These are phyloP conservation scores for Podocnemis expansa DNA, from an alignment of 2,113 vertebrate species.

Conservation along the genomic window DNA sequence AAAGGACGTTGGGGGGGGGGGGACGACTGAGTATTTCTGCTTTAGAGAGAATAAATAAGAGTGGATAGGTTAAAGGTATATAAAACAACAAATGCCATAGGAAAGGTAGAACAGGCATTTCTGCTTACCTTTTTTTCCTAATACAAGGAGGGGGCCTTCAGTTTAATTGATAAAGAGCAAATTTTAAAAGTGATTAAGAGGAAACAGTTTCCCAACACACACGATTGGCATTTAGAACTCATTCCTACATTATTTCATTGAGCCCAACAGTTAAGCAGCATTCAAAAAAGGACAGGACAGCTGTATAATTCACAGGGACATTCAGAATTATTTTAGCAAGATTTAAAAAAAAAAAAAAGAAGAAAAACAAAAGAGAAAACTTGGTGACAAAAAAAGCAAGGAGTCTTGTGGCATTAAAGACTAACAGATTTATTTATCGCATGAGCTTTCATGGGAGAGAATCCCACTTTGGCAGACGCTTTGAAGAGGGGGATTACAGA, in stretches of 20 bases:
- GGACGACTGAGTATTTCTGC: too few relatives aligned
- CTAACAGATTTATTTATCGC: too few relatives aligned
- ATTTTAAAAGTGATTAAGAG: not conserved
- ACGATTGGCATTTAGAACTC: not conserved
- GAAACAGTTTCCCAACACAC: not conserved
- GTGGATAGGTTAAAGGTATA: not conserved
- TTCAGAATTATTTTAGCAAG: not conserved
- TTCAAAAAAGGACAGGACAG: not conserved
- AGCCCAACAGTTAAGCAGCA: not conserved
- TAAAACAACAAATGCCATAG: not conserved
- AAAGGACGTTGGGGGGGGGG: not conserved
- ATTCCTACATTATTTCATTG: not conserved
- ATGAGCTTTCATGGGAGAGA: too few relatives aligned
- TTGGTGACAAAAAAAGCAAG: too few relatives aligned
- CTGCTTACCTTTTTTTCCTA: not conserved
- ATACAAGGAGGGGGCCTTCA: not conserved
- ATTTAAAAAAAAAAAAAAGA: not conserved
- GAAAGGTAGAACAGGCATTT: not conserved
- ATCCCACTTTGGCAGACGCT: too few relatives aligned
- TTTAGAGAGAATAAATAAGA: too few relatives aligned
- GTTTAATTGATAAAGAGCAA: not conserved
- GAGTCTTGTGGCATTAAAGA: too few relatives aligned
- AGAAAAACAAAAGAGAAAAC: not conserved
- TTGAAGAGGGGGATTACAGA: too few relatives aligned
- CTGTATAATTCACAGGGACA: not conserved